Evolutionary conservation across 2,113 vertebrate genomes (phyloP).

Genomic region (Polypterus bichir): DNA sequence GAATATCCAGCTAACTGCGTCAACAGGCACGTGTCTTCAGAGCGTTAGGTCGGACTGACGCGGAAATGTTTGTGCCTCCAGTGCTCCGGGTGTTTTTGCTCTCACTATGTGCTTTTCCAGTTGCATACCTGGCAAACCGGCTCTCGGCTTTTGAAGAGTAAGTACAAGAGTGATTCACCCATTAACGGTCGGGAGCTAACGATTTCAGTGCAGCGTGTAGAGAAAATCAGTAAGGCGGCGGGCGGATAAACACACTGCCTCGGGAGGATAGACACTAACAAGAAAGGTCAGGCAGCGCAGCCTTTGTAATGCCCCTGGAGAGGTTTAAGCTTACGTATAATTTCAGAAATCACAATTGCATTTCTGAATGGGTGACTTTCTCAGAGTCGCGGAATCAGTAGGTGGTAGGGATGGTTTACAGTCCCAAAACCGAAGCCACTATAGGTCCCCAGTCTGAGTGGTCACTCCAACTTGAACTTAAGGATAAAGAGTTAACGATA

Average conservation of each 20-base stretch:
- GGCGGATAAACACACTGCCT: background rate
- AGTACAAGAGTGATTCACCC: conserved; percentile 31
- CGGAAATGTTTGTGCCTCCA: conserved; percentile 52
- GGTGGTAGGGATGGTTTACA: too few species aligned
- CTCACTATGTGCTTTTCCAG: conserved; percentile 58
- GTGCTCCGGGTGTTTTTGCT: conserved; percentile 49
- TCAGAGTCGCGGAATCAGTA: too few species aligned
- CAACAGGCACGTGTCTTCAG: too few species aligned
- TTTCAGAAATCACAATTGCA: too few species aligned
- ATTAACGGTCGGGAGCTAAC: too few species aligned
- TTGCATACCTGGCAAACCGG: conserved; percentile 55
- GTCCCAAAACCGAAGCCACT: too few species aligned
- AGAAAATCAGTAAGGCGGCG: background rate
- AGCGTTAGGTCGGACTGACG: background rate
- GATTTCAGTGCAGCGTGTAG: background rate
- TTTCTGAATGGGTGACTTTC: too few species aligned
- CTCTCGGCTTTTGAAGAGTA: conserved; percentile 57
- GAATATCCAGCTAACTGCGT: background rate
- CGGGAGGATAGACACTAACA: background rate
- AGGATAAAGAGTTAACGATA: too few species aligned
- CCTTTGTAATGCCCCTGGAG: too few species aligned
- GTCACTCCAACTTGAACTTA: too few species aligned
- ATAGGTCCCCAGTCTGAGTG: too few species aligned
- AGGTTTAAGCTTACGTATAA: too few species aligned
- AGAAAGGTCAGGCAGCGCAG: background rate